Evolutionary conservation across 2,888 invertebrate species (phyloP), one percentile per base, ranked within the genome.

Genomic region (Brachyopa scutellaris): DNA sequence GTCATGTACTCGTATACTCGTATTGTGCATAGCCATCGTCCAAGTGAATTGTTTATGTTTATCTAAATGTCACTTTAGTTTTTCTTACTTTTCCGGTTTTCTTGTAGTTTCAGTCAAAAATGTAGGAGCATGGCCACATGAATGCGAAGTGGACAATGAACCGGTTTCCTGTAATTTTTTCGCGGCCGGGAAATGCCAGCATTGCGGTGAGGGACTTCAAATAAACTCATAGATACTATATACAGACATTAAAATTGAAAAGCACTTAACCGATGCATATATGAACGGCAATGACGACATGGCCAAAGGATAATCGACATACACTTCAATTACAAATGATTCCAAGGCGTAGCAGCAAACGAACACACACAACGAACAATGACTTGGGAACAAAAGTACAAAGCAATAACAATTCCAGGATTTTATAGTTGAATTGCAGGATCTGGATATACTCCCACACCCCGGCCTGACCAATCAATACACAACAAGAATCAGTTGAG

Each of bases 271-370:
- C 23, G n/a, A 23, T 45, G 23, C 1, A 11, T 21, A 19, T 15
- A 42, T 5, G 5, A 9, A 31, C 3, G 21, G 31, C 38, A 13
- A 15, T 5, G 2, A 33, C 29, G 17, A 64, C 7, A 13, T 49
- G 33, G 51, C 55, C 53, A 59, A 70, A 53, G 66, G 61, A 79
- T 79, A 73, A 79, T 72, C 82, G 77, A 77, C 70, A 49, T 77
- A 62, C 70, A 61, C 77, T 66, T 61, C 77, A 76, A 82, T 76
- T 82, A 82, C 76, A 82, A 70, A 59, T 42, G 69, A 69, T 64
- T 76, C 76, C 76, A 70, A 33, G 31, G 57, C 69, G 21, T n/a
- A n/a, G n/a, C 11, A 47, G 31, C 9, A 33, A 31, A 55, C 33
- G 8, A 1, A n/a, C 11, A 40, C 40, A 17, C 5, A 19, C 2